Percentiles rank a stretch among this genome's conserved stretches.
Conservation (phyloP, 2,888 invertebrate species). For the Ceramica pisi region DNA sequence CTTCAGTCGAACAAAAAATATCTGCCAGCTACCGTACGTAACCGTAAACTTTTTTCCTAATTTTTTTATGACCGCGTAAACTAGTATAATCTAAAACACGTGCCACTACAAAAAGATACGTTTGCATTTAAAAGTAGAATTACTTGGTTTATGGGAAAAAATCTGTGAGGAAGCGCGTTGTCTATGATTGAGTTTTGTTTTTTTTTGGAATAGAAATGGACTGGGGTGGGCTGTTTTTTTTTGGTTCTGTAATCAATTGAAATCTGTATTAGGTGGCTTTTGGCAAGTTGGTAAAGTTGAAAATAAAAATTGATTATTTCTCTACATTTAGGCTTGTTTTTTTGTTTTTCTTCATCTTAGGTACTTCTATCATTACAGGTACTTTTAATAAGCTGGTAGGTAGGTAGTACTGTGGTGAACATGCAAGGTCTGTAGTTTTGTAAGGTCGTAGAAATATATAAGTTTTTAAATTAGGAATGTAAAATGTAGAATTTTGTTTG, state of each 20-base stretch:
- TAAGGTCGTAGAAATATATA: no score
- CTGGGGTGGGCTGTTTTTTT: neutral
- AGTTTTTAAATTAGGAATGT: no score
- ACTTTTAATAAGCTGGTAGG: no score
- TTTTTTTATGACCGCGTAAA: conserved; percentile 34
- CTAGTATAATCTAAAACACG: conserved; percentile 40
- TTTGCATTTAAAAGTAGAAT: conserved; percentile 21
- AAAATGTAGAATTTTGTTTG: no score
- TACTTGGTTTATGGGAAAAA: conserved; percentile 32
- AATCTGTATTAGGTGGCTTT: neutral
- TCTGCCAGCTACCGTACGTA: conserved; percentile 31
- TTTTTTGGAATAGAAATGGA: neutral
- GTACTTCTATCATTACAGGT: no score
- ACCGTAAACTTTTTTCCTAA: conserved; percentile 29
- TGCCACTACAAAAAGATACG: conserved; percentile 36
- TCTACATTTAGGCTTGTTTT: no score
- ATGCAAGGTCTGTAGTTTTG: no score
- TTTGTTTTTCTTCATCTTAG: no score
- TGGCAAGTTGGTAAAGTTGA: neutral
- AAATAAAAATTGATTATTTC: no score
- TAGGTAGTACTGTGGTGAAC: no score
- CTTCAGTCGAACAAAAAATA: conserved; percentile 11
- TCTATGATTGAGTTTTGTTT: conserved; percentile 6
- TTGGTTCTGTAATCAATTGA: neutral
- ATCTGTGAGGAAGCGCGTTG: conserved; percentile 17